Evolutionary conservation across 2,888 invertebrate genomes (phyloP).

Genomic region (Hydriomena furcata): DNA sequence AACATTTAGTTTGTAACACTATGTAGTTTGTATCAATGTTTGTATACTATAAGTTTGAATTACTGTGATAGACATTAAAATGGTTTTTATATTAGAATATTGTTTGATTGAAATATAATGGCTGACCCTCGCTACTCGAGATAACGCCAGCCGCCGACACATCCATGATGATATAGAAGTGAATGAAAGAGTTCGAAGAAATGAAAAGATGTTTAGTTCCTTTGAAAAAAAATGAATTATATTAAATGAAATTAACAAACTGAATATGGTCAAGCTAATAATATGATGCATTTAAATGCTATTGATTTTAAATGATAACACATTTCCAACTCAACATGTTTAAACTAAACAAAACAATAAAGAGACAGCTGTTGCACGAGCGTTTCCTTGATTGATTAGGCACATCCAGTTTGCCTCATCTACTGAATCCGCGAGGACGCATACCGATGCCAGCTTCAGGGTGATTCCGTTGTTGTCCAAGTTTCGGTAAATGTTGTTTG

Average conservation of each 20-base stretch:
- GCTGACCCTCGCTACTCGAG: background rate
- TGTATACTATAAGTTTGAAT: conserved; percentile 41
- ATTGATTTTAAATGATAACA: conserved; percentile 56
- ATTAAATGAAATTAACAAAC: conserved; percentile 78
- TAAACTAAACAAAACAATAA: conserved; percentile 66
- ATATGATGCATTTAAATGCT: conserved; percentile 59
- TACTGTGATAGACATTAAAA: conserved; percentile 66
- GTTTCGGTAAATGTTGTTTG: conserved; percentile 55
- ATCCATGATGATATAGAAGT: conserved; percentile 20
- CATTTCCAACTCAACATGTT: conserved; percentile 60
- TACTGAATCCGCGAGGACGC: conserved; percentile 63
- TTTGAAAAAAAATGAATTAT: conserved; percentile 64
- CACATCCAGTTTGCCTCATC: conserved; percentile 66
- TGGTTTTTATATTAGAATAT: conserved; percentile 40
- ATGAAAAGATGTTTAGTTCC: conserved; percentile 31
- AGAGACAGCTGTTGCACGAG: conserved; percentile 65
- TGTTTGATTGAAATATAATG: conserved; percentile 14
- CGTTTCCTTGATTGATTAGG: conserved; percentile 71
- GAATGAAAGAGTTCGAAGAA: conserved; percentile 21
- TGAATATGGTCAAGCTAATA: conserved; percentile 74
- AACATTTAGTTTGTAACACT: conserved; percentile 15
- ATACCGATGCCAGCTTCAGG: conserved; percentile 71
- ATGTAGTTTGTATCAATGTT: conserved; percentile 16
- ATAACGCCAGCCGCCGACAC: background rate
- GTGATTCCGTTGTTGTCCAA: conserved; percentile 80